Percentiles rank a stretch among this genome's conserved stretches.
Evolutionary conservation across 2,113 vertebrate genomes (phyloP).

Genomic region (Callospermophilus lateralis): DNA sequence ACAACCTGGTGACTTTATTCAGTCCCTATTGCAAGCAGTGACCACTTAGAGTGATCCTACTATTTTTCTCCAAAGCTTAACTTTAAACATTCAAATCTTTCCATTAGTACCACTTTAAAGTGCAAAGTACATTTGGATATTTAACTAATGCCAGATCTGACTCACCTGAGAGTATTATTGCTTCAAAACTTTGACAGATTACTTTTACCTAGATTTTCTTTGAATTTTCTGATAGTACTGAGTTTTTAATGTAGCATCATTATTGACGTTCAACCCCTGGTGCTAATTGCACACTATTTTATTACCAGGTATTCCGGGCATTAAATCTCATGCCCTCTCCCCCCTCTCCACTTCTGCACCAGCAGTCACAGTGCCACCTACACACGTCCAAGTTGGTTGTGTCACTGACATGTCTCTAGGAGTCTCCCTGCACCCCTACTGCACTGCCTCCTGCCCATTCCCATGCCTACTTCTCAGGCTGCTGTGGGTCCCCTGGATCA

Average conservation of each 20-base stretch:
- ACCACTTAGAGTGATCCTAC: not conserved
- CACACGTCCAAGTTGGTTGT: not conserved
- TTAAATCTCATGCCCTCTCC: not conserved
- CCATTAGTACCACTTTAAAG: not conserved
- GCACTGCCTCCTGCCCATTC: no score
- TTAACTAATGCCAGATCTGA: not conserved
- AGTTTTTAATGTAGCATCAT: not conserved
- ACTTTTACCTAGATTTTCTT: not conserved
- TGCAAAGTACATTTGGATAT: not conserved
- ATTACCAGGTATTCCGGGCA: not conserved
- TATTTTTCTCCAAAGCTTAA: not conserved
- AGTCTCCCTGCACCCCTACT: no score
- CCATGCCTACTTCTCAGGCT: no score
- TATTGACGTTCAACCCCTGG: not conserved
- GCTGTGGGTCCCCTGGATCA: no score
- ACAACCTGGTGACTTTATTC: not conserved
- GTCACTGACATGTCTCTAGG: no score
- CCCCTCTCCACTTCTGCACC: not conserved
- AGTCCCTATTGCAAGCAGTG: not conserved
- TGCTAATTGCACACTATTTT: not conserved
- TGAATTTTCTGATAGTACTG: not conserved
- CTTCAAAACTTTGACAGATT: not conserved
- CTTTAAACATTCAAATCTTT: not conserved
- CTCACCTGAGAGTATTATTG: not conserved
- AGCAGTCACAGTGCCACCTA: not conserved